Percentiles rank a stretch among this genome's conserved stretches.
Conservation (phyloP, 2,797 vertebrate species). For the Microchirus variegatus region DNA sequence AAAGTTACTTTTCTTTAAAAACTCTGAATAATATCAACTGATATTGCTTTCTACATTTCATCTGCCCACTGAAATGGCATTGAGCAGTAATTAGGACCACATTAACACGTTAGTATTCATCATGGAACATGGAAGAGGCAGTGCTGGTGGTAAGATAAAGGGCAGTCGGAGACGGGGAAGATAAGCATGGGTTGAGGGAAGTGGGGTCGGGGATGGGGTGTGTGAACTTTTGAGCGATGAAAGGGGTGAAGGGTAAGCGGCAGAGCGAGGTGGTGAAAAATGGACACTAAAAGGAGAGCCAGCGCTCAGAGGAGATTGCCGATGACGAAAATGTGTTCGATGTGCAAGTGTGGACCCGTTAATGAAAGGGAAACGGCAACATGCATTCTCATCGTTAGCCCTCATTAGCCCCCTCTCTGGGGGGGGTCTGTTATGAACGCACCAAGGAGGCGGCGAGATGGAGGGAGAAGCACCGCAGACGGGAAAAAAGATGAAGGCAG, state of each 20-base stretch:
- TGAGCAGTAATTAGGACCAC: slow-evolving; percentile 57
- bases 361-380: slow-evolving; percentile 71
- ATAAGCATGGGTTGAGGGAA: slow-evolving; percentile 22
- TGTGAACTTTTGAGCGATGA: slow-evolving; percentile 43
- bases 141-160: slow-evolving; percentile 18
- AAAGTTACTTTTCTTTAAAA: too few relatives aligned
- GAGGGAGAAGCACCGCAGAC: slow-evolving; percentile 29
- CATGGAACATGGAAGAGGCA: slow-evolving; percentile 19
- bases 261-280: slow-evolving; percentile 39
- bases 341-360: slow-evolving; percentile 40
- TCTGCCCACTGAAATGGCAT: slow-evolving; percentile 46
- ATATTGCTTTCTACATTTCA: background rate
- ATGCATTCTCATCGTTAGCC: slow-evolving; percentile 64
- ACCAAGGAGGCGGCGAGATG: slow-evolving; percentile 27
- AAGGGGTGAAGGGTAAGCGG: slow-evolving; percentile 40
- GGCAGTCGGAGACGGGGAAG: slow-evolving; percentile 1
- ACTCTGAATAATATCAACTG: too few relatives aligned
- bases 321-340: slow-evolving; percentile 57
- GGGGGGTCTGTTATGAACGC: slow-evolving; percentile 49
- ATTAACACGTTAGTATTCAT: slow-evolving; percentile 51
- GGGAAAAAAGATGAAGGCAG: slow-evolving; percentile 8
- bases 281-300: slow-evolving; percentile 28
- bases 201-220: too few relatives aligned
- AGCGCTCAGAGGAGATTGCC: slow-evolving; percentile 28
- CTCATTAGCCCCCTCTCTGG: slow-evolving; percentile 73